These are phyloP conservation scores for Carassius carassius DNA, from an alignment of 2,113 vertebrate species.

Conservation along the genomic window DNA sequence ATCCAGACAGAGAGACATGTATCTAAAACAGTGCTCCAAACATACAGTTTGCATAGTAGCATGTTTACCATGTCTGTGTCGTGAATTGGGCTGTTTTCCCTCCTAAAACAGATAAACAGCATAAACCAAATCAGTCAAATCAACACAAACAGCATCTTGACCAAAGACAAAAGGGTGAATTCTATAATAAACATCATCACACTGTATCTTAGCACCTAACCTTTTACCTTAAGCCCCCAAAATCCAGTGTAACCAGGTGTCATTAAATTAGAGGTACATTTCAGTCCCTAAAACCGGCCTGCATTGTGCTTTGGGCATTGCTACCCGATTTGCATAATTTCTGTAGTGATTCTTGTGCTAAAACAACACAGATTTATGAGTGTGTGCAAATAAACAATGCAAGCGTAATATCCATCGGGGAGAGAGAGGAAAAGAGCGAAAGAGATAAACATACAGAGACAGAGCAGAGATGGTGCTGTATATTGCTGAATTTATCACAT, in stretches of 20 bases:
- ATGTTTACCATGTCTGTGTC: constrained; percentile 86
- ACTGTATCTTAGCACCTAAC: background rate
- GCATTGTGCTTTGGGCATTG: background rate
- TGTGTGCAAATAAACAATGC: constrained; percentile 17
- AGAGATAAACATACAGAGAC: constrained; percentile 7
- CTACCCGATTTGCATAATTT: constrained; percentile 3
- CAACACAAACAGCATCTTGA: background rate
- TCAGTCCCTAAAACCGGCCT: background rate
- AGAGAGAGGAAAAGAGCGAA: background rate
- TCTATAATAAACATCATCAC: background rate
- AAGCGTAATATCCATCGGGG: background rate
- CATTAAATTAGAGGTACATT: too few species aligned
- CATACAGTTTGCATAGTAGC: background rate
- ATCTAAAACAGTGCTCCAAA: background rate
- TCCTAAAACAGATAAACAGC: constrained; percentile 74
- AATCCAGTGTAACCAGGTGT: background rate
- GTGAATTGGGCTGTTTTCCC: constrained; percentile 76
- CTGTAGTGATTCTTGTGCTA: background rate
- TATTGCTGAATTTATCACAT: background rate
- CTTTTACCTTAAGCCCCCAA: background rate
- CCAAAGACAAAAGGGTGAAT: background rate
- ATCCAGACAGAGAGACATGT: background rate
- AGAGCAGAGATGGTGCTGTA: background rate
- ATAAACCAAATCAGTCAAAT: constrained; percentile 22
- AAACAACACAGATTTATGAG: constrained; percentile 2